These are phyloP conservation scores for Panulirus ornatus DNA, from an alignment of 1,140 invertebrate species.

Conservation along the genomic window DNA sequence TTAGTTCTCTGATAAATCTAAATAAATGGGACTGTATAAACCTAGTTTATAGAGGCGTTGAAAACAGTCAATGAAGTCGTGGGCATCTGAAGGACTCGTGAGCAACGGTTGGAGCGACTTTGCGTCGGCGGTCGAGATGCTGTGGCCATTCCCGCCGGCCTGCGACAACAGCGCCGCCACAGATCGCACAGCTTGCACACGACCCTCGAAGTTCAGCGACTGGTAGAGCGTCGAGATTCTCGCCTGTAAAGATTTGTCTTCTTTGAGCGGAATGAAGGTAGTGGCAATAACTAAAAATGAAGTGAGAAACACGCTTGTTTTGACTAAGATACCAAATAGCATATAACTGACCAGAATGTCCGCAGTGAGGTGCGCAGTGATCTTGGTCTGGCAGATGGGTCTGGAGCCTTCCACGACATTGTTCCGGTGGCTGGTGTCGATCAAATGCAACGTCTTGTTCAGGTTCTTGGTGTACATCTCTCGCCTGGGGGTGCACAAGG, in stretches of 20 bases:
- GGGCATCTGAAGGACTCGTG: background rate
- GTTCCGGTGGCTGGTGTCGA: constrained; percentile 71
- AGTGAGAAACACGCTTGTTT: too few relatives aligned
- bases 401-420: constrained; percentile 74
- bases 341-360: constrained; percentile 76
- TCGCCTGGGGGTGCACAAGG: background rate
- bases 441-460: constrained; percentile 74
- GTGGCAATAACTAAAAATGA: too few relatives aligned
- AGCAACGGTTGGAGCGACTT: background rate
- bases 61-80: constrained; percentile 13
- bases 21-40: too few relatives aligned
- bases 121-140: background rate
- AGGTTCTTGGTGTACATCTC: constrained; percentile 76
- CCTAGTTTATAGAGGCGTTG: constrained; percentile 29
- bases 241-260: background rate
- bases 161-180: background rate
- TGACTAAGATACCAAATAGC: too few relatives aligned
- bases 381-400: constrained; percentile 76
- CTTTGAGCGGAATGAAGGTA: too few relatives aligned
- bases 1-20: too few relatives aligned
- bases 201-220: background rate
- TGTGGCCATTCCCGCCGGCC: background rate
- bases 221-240: constrained; percentile 26
- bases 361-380: constrained; percentile 77
- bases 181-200: background rate